Percentiles rank a stretch among this genome's conserved stretches.
Conservation (phyloP, 2,113 vertebrate species). For the Uria aalge region DNA sequence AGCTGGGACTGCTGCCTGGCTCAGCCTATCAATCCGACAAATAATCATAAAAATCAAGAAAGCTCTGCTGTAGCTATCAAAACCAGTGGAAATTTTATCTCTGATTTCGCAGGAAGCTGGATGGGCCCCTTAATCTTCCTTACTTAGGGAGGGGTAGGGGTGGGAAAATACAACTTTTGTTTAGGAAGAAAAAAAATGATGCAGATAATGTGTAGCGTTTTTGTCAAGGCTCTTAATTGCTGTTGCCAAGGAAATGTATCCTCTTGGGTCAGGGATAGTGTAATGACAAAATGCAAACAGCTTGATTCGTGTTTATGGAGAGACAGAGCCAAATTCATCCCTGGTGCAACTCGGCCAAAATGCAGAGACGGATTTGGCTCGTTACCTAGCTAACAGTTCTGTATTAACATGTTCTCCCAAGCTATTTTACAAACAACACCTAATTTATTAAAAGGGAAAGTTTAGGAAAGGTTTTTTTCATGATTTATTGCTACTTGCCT, state of each 20-base stretch:
- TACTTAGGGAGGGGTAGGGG: neutral
- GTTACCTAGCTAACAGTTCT: neutral
- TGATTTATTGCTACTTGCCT: constrained; percentile 34
- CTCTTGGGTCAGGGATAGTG: constrained; percentile 4
- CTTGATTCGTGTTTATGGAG: constrained; percentile 42
- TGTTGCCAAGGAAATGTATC: constrained; percentile 53
- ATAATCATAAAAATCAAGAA: neutral
- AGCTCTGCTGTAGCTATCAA: neutral
- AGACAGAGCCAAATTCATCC: constrained; percentile 33
- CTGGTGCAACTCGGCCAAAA: neutral
- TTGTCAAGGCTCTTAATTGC: constrained; percentile 25
- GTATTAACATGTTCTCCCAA: neutral
- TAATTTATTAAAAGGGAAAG: constrained; percentile 34
- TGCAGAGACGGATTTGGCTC: constrained; percentile 25
- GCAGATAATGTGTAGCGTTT: constrained; percentile 18
- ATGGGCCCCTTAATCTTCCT: constrained; percentile 37
- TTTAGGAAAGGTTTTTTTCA: neutral
- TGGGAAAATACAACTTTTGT: constrained; percentile 18
- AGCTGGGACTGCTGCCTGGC: neutral
- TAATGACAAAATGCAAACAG: constrained; percentile 57
- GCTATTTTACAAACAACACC: constrained; percentile 9
- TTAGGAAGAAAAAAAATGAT: neutral
- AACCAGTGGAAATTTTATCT: constrained; percentile 30
- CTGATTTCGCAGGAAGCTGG: constrained; percentile 18
- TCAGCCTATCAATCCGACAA: neutral